A percentile compares a stretch with the other conserved stretches of the same genome.
Conservation (phyloP, 1,140 invertebrate species). For the Drosophila busckii region DNA sequence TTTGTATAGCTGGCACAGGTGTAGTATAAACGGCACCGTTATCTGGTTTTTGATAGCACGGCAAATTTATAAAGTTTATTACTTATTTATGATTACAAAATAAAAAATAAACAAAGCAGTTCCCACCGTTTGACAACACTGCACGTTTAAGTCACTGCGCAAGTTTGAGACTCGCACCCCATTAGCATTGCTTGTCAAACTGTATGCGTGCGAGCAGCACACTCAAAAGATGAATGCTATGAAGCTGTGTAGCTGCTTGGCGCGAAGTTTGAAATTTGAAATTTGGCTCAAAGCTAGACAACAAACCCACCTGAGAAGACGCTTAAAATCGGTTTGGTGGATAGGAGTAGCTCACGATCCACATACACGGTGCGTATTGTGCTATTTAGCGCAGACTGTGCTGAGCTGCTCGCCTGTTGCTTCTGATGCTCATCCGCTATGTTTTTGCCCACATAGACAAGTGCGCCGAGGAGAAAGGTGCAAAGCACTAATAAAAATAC, state of each 20-base stretch:
- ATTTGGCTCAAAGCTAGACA: slow-evolving; percentile 36
- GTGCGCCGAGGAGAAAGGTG: slow-evolving; percentile 78
- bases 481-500: slow-evolving; percentile 79
- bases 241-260: background rate
- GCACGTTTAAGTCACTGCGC: no score
- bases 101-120: background rate
- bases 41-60: slow-evolving; percentile 40
- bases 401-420: slow-evolving; percentile 33
- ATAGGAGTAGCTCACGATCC: slow-evolving; percentile 59
- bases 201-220: background rate
- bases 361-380: slow-evolving; percentile 46
- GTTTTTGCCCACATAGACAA: slow-evolving; percentile 80
- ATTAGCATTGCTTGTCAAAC: no score
- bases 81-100: slow-evolving; percentile 16
- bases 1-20: slow-evolving; percentile 45
- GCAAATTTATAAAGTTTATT: no score
- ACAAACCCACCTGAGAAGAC: slow-evolving; percentile 57
- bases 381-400: slow-evolving; percentile 21
- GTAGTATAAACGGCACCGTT: slow-evolving; percentile 42
- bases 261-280: slow-evolving; percentile 1
- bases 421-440: slow-evolving; percentile 63
- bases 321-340: slow-evolving; percentile 65
- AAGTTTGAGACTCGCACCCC: no score
- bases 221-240: slow-evolving; percentile 23
- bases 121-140: no score